Evolutionary conservation across 1,140 invertebrate genomes (phyloP), one percentile per base, ranked within the genome.

Genomic region (Archegozetes longisetosus): DNA sequence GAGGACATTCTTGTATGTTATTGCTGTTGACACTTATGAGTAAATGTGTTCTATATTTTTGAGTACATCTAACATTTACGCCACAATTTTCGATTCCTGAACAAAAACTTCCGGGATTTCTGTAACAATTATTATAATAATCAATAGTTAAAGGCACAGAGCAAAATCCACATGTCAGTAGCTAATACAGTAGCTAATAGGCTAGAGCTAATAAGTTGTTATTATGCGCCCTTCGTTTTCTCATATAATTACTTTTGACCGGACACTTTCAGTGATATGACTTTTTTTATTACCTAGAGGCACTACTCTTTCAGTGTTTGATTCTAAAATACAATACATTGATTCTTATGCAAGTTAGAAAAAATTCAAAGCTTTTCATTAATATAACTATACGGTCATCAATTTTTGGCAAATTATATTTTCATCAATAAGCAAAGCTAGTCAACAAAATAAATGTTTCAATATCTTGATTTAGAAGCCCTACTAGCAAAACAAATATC

Each of bases 21-120:
- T 59, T 46, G 9, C 62, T 62, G 27, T 68, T 64, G 12, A 68
- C 25, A 48, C 67, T 66, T 47, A 68, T 62, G 17, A 68, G 49
- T 0, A 67, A 54, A 23, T 68, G 65, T 17, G 65, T 68, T 62
- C 62, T 64, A 49, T 68, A 67, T 23, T 65, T 66, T 55, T 68
- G 67, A 0, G 64, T 53, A 52, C 67, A 68, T 27, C 66, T 61
- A 9, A 65, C 64, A n/a, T 66, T 65, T 24, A 58, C 26, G 12
- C 65, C 64, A 47, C 66, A 68, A 40, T 60, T 53, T 1, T 55
- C 55, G 46, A 65, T 61, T 9, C 61, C 64, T 32, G 64, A 66
- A 28, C 67, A 68, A 14, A 62, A 46, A 3, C 47, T 40, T 13
- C 64, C 66, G 1, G 61, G 60, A 20, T 65, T 66, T 32, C 67